Base-by-base conservation (phyloP, 1,140 invertebrate genomes). In the Diprion similis region DNA sequence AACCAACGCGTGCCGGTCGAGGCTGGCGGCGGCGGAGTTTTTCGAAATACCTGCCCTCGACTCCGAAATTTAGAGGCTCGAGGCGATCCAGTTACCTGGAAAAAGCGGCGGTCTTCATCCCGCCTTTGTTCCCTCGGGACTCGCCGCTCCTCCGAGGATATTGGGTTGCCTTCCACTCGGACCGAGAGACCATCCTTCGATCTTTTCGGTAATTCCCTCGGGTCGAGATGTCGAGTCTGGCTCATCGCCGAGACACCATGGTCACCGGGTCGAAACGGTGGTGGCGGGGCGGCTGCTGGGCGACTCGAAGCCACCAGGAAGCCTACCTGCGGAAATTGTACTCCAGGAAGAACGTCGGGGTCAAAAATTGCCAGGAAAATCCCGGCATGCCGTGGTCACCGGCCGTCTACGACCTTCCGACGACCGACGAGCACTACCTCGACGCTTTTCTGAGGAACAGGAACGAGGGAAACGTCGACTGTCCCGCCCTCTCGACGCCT, bases 231-330 rank as follows among this genome's bases (percentile, higher is more conserved):
- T 87, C 86, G 72, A 87, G 85, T 73, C 70, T 87, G 37, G 85
- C 86, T n/a, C 80, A 79, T 48, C 79, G 82, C 24, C 78, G 85
- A 71, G 80, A 79, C 10, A 83, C 82, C 46, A 81, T 81, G 67
- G 74, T 88, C 24, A 82, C 87, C 46, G 87, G 87, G 11, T 87
- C 87, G 46, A 81, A 85, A 73, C 79, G 87, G 76, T 88, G 87
- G 87, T 88, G 87, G 86, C 81, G 82, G 18, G 85, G 86, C 66
- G 85, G 86, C 19, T 88, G 87, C 46, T 88, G 87, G 87, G 83
- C 86, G 24, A 87, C 85, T 8, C 81, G 86, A 8, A 80, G 84
- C 71, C 87, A 88, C 71, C 87, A 88, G 71, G 87, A 88, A 73
- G 86, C 87, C 10, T 87, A 88, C 66, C 78, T 88, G n/a, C 81